phyloP scores from a whole-genome alignment of 53 echinoderm and acorn worm genomes.

The Mesocentrotus franciscanus region DNA sequence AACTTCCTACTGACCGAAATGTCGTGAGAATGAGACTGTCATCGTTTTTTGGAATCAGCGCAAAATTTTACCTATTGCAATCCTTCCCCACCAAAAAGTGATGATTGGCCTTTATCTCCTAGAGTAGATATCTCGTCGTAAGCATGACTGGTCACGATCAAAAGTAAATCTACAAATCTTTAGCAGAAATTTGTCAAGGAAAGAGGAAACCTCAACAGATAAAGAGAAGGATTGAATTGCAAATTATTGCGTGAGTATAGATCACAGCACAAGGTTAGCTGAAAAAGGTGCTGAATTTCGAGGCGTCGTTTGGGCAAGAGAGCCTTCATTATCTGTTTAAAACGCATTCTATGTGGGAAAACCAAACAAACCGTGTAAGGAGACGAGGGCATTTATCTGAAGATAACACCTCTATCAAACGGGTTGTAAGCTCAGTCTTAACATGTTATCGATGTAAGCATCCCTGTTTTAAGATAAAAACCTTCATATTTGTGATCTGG shows the following conservation, averaged over 20 bases:
- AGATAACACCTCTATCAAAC: not conserved
- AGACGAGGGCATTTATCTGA: not conserved
- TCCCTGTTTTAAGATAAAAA: not conserved
- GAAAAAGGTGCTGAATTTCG: not conserved
- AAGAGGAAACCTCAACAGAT: too few relatives aligned
- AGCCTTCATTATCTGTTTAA: conserved; percentile 9
- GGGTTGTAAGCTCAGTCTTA: not conserved
- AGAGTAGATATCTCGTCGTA: too few relatives aligned
- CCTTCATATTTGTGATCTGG: not conserved
- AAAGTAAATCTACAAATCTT: too few relatives aligned
- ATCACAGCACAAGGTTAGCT: not conserved
- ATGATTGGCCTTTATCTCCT: too few relatives aligned
- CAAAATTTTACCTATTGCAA: too few relatives aligned
- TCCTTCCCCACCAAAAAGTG: too few relatives aligned
- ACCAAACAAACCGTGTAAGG: not conserved
- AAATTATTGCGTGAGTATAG: not conserved
- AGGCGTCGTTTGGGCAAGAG: not conserved
- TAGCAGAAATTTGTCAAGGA: too few relatives aligned
- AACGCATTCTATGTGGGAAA: not conserved
- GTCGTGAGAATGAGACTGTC: too few relatives aligned
- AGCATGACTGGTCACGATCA: too few relatives aligned
- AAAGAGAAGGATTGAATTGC: not conserved
- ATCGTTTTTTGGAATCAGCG: too few relatives aligned
- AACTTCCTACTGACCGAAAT: too few relatives aligned
- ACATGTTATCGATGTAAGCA: not conserved